Conservation (phyloP, 2,113 vertebrate species). For the Podarcis raffonei region DNA sequence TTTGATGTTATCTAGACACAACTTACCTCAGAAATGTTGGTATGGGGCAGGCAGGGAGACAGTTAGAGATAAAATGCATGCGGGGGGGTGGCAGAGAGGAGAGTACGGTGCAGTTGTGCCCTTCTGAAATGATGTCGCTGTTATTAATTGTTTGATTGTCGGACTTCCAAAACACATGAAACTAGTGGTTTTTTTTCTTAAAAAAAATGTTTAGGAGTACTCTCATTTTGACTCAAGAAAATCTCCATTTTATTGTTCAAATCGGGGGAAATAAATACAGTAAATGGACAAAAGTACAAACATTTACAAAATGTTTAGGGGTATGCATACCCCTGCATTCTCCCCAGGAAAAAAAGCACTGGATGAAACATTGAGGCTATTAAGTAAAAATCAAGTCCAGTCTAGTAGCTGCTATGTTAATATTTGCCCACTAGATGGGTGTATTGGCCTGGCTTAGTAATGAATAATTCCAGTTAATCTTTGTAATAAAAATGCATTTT, state of each 20-base stretch:
- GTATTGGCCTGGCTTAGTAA: slow-evolving; percentile 43
- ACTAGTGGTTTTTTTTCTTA: too few relatives aligned
- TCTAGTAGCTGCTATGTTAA: slow-evolving; percentile 41
- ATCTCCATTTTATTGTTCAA: too few relatives aligned
- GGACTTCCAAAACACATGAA: not conserved
- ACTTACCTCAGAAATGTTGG: not conserved
- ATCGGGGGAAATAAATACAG: too few relatives aligned
- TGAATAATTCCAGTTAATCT: slow-evolving; percentile 27
- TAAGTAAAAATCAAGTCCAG: not conserved
- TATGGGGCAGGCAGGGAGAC: not conserved
- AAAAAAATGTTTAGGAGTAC: too few relatives aligned
- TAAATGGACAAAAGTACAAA: too few relatives aligned
- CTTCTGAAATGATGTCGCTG: not conserved
- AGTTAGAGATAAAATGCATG: not conserved
- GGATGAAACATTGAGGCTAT: not conserved
- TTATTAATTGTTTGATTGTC: not conserved
- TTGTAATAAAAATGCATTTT: slow-evolving; percentile 21
- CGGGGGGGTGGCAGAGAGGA: too few relatives aligned
- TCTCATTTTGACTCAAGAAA: too few relatives aligned
- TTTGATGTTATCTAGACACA: not conserved
- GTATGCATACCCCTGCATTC: too few relatives aligned
- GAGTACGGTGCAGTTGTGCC: not conserved
- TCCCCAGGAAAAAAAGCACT: too few relatives aligned
- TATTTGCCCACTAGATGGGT: slow-evolving; percentile 65
- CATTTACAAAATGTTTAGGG: too few relatives aligned